Conservation (phyloP, 2,888 invertebrate species). For the Thymelicus acteon region DNA sequence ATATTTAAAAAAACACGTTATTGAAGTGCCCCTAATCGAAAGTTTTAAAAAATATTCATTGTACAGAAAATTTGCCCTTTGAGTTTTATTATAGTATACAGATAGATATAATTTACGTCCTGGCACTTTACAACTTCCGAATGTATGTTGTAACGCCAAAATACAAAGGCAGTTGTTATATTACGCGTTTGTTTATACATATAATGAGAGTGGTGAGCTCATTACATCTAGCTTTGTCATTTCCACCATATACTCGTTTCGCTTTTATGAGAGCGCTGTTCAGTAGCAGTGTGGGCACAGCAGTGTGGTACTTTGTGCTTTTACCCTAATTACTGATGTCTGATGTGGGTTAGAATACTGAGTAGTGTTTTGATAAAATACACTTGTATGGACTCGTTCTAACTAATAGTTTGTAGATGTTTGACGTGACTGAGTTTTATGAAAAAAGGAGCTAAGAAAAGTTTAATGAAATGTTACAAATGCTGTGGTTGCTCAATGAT, state of each 20-base stretch:
- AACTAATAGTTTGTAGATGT: not conserved
- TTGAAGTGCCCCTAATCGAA: too few species aligned
- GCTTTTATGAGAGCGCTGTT: constrained; percentile 22
- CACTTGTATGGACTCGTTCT: not conserved
- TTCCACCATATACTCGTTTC: constrained; percentile 18
- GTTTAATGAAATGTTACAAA: too few species aligned
- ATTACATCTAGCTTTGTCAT: constrained; percentile 33
- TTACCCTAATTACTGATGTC: constrained; percentile 35
- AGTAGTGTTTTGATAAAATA: constrained; percentile 19
- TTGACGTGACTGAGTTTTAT: not conserved
- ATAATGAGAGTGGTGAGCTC: constrained; percentile 29
- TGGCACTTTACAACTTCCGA: too few species aligned
- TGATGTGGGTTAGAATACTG: constrained; percentile 9
- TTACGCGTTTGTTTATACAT: constrained; percentile 13
- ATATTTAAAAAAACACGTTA: too few species aligned
- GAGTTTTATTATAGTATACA: too few species aligned
- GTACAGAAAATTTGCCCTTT: too few species aligned
- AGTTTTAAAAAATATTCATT: too few species aligned
- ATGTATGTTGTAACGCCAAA: not conserved
- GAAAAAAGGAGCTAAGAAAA: too few species aligned
- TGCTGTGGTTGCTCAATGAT: too few species aligned
- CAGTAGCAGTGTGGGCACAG: constrained; percentile 24
- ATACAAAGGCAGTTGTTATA: constrained; percentile 2
- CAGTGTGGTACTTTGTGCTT: constrained; percentile 29
- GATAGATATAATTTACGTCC: too few species aligned